Evolutionary conservation across 1,140 invertebrate species (phyloP).

Genomic region (Cydia strobilella): DNA sequence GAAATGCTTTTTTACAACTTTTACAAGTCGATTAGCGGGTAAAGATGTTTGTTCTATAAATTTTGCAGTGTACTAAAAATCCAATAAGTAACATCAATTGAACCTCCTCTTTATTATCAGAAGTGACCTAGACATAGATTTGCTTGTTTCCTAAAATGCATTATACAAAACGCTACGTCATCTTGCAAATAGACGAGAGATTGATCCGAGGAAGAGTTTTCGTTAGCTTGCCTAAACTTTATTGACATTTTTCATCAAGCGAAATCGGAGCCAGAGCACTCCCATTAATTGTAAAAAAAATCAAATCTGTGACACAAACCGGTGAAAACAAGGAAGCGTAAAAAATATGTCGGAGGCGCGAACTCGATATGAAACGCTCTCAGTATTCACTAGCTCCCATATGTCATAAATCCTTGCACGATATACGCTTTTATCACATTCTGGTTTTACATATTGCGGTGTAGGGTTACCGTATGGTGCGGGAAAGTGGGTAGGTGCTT

Average conservation of each 20-base stretch:
- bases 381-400: conserved; percentile 34
- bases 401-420: conserved; percentile 3
- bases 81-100: too few species aligned
- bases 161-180: too few species aligned
- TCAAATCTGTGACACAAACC: conserved; percentile 27
- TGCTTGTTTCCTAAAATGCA: too few species aligned
- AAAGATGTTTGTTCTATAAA: too few species aligned
- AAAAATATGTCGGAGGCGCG: conserved; percentile 45
- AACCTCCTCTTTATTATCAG: too few species aligned
- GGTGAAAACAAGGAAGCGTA: conserved; percentile 34
- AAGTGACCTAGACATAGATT: too few species aligned
- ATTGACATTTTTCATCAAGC: neutral
- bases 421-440: neutral
- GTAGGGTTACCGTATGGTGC: conserved; percentile 44
- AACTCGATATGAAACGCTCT: conserved; percentile 41
- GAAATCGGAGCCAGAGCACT: neutral
- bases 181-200: too few species aligned
- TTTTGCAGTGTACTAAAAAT: too few species aligned
- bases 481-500: conserved; percentile 42
- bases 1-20: too few species aligned
- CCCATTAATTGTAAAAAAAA: conserved; percentile 8
- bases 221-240: neutral
- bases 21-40: too few species aligned
- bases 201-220: too few species aligned
- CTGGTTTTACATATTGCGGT: conserved; percentile 16